phyloP scores from a whole-genome alignment of 1,140 invertebrate genomes.

The Zaprionus camerounensis region DNA sequence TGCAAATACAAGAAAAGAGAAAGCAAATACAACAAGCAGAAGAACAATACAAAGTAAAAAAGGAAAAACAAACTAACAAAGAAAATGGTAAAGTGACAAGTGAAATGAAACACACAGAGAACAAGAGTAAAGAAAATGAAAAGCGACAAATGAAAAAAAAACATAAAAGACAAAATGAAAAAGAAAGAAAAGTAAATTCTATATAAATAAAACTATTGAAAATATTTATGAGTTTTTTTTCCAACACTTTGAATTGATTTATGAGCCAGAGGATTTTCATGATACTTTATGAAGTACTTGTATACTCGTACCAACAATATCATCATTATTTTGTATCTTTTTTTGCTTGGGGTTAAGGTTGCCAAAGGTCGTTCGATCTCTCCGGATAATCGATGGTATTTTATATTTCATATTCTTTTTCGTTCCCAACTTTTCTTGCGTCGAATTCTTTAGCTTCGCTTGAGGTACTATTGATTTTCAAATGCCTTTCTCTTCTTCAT shows the following conservation, averaged over 20 bases:
- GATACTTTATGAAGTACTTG: no score
- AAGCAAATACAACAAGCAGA: conserved; percentile 71
- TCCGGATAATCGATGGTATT: no score
- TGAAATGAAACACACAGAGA: conserved; percentile 12
- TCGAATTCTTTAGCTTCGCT: background rate
- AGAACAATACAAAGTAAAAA: conserved; percentile 37
- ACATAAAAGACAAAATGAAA: conserved; percentile 69
- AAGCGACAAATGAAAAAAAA: conserved; percentile 29
- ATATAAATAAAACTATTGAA: conserved; percentile 82
- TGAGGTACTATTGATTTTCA: background rate
- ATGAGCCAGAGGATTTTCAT: background rate
- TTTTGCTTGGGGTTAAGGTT: no score
- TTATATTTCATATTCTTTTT: no score
- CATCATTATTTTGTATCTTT: background rate
- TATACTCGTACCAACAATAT: no score
- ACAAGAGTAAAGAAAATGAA: conserved; percentile 85
- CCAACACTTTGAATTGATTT: background rate
- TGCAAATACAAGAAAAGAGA: conserved; percentile 61
- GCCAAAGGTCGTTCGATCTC: no score
- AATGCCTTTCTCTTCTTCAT: background rate
- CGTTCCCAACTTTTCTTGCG: no score
- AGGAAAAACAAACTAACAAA: conserved; percentile 41
- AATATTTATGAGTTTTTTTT: conserved; percentile 53
- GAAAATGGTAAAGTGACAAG: conserved; percentile 10
- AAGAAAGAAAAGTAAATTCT: conserved; percentile 86